Evolutionary conservation across 92 coral and sea anemone genomes (phyloP), one percentile per base, ranked within the genome.

Genomic region (Bergia puertoricense): DNA sequence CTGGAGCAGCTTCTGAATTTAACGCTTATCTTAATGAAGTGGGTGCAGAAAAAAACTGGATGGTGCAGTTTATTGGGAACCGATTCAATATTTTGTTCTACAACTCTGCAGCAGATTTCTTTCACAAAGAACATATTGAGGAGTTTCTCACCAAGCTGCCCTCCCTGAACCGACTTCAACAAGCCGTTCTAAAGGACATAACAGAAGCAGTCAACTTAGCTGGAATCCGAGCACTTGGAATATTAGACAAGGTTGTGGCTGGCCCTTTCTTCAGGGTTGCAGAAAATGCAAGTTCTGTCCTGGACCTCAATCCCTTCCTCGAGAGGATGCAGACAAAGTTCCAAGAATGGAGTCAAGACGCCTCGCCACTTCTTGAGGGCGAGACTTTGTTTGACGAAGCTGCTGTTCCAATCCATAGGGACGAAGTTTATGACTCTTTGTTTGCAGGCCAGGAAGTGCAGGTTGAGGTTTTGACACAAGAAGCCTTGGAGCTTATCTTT

Each of bases 191-290:
- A 41, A 88, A 88, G 85, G 86, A 88, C 87, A 72, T 81, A 80
- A 56, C 78, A 88, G 91, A 88, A 74, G 41, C 62, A 50, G 86
- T 88, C 66, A 80, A 74, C 72, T 81, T 88, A 72, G 81, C 81
- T 41, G 90, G 86, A 88, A 77, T 81, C 45, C 83, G 76, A 81
- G 90, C 86, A 45, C 90, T 88, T 73, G 90, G 90, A 73, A 81
- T 88, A 44, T 36, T 88, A 85, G 90, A 88, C 73, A 81, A 80
- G 69, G 57, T 79, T 88, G 91, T 88, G 56, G 56, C 81, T 81
- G 90, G 90, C 81, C 90, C 86, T 85, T 88, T 88, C 76, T 40
- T 88, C 23, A 88, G 90, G 65, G 76, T 81, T 74, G 85, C 90
- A 40, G 86, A 88, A 86, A 88, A 39, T 80, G 86, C 81, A 73